Percentiles rank a stretch among this genome's conserved stretches.
Conservation (phyloP, 2,888 invertebrate species). For the Galerucella calmariensis region DNA sequence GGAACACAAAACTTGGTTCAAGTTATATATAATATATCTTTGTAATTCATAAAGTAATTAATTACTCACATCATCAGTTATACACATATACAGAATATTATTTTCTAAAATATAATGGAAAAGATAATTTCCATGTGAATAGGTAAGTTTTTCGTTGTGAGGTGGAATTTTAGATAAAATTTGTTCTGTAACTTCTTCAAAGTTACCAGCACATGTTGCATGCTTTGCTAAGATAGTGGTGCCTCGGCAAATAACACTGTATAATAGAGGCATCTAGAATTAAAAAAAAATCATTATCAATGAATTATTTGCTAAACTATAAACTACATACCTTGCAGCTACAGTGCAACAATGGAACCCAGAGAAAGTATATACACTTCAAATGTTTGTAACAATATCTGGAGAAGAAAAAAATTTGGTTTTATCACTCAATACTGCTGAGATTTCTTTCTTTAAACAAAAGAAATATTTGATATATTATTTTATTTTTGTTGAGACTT, state of each 20-base stretch:
- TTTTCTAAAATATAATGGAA: slow-evolving; percentile 93
- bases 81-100: slow-evolving; percentile 90
- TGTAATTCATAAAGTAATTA: not conserved
- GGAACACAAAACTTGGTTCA: too few relatives aligned
- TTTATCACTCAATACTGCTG: not conserved
- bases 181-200: slow-evolving; percentile 93
- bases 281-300: slow-evolving; percentile 1
- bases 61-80: slow-evolving; percentile 88
- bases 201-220: slow-evolving; percentile 94
- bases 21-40: not conserved
- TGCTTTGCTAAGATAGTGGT: slow-evolving; percentile 88
- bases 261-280: slow-evolving; percentile 86
- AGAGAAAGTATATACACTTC: not conserved
- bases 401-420: not conserved
- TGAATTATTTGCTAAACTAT: slow-evolving; percentile 18
- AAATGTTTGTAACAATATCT: not conserved
- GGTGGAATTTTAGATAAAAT: slow-evolving; percentile 87
- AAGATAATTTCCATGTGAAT: slow-evolving; percentile 91
- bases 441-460: not conserved
- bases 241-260: slow-evolving; percentile 89
- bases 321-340: not conserved
- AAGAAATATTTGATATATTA: not conserved
- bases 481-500: not conserved
- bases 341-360: not conserved
- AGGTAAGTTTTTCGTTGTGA: slow-evolving; percentile 92